Evolutionary conservation across 1,140 invertebrate genomes (phyloP).

Genomic region (Macrotrachela quadricornifera): DNA sequence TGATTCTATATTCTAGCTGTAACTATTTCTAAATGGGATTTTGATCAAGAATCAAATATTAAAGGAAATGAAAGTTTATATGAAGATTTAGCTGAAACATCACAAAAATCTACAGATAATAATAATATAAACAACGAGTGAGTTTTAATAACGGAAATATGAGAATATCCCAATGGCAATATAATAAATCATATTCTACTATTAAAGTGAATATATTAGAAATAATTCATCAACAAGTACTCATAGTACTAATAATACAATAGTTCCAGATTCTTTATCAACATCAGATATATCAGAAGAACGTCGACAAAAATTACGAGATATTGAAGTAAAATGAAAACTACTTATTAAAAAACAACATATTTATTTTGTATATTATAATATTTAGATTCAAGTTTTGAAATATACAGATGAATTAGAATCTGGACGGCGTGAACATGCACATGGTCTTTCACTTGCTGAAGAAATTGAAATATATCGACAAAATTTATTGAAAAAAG

Average conservation of each 20-base stretch:
- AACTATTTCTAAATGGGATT: slow-evolving; percentile 8
- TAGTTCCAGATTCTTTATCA: neutral
- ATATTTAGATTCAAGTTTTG: neutral
- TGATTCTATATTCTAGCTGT: neutral
- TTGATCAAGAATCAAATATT: neutral
- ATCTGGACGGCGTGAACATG: neutral
- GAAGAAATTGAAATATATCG: neutral
- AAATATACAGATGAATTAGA: slow-evolving; percentile 3
- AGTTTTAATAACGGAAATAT: neutral
- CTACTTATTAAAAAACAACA: neutral
- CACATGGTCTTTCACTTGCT: neutral
- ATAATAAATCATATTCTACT: slow-evolving; percentile 1
- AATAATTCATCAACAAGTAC: neutral
- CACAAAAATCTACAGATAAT: neutral
- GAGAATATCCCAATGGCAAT: neutral
- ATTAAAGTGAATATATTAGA: neutral
- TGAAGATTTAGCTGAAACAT: neutral
- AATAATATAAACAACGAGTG: neutral
- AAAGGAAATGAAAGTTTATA: neutral
- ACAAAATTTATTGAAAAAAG: neutral
- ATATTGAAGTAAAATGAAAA: slow-evolving; percentile 2
- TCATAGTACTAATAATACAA: neutral
- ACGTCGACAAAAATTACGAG: neutral
- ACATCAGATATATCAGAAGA: neutral
- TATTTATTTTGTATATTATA: neutral